Evolutionary conservation across 2,888 invertebrate genomes (phyloP).

Genomic region (Arrhopalites spinosus): DNA sequence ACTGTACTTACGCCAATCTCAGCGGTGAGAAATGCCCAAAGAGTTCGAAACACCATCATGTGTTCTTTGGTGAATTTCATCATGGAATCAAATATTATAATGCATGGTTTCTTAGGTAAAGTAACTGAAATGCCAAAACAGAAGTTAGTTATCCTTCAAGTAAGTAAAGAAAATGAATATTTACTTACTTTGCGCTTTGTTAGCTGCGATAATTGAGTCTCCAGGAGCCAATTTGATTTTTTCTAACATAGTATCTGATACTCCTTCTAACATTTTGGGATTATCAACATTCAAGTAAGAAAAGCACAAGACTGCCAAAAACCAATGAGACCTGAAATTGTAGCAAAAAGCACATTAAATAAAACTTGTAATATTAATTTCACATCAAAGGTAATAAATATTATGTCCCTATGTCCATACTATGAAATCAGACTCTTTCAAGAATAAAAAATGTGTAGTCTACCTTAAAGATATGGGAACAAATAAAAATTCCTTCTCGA

Average conservation of each 20-base stretch:
- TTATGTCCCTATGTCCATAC: too few relatives aligned
- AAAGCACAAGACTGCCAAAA: constrained; percentile 93
- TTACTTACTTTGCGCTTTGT: too few relatives aligned
- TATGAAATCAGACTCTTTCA: too few relatives aligned
- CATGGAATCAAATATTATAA: constrained; percentile 93
- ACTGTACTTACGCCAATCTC: constrained; percentile 70
- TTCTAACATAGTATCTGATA: not conserved
- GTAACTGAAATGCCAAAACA: not conserved
- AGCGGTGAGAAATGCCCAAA: constrained; percentile 87
- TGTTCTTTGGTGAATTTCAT: constrained; percentile 71
- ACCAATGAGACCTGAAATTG: constrained; percentile 84
- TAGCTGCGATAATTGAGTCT: not conserved
- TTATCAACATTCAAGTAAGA: constrained; percentile 69
- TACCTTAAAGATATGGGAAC: constrained; percentile 96
- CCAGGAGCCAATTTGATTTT: not conserved
- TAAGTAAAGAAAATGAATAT: too few relatives aligned
- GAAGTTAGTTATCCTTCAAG: too few relatives aligned
- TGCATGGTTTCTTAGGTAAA: constrained; percentile 68
- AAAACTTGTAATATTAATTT: constrained; percentile 56
- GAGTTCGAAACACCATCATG: constrained; percentile 82
- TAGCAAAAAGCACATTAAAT: not conserved
- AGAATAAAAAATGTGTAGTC: too few relatives aligned
- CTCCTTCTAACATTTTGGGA: not conserved
- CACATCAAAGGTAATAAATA: too few relatives aligned
- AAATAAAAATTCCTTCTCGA: constrained; percentile 93